Conservation (phyloP, 1,140 invertebrate genomes). For the Batillaria attramentaria region DNA sequence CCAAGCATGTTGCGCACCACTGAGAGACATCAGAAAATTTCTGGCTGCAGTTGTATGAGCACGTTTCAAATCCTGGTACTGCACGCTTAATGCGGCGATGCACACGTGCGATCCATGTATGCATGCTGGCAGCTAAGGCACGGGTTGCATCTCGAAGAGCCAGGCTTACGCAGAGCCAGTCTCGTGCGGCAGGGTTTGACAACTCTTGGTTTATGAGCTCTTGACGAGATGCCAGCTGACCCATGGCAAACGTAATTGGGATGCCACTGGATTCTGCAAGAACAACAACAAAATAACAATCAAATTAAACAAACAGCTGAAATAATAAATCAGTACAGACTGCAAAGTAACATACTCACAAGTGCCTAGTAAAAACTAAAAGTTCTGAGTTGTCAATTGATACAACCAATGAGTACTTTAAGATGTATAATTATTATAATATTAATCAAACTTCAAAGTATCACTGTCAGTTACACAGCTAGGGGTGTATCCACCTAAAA, state of each 20-base stretch:
- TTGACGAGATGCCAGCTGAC: constrained; percentile 40
- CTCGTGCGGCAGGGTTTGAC: constrained; percentile 33
- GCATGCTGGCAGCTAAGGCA: constrained; percentile 39
- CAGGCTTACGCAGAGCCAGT: constrained; percentile 44
- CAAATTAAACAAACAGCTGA: too few relatives aligned
- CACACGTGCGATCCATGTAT: constrained; percentile 37
- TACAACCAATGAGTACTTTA: too few relatives aligned
- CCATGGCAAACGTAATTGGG: constrained; percentile 36
- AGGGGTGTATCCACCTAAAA: too few relatives aligned
- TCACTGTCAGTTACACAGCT: too few relatives aligned
- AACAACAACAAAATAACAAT: too few relatives aligned
- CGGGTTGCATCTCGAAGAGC: constrained; percentile 45
- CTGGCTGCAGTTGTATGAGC: constrained; percentile 42
- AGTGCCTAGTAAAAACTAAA: too few relatives aligned
- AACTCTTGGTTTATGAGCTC: constrained; percentile 38
- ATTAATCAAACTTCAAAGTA: too few relatives aligned
- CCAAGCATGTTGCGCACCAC: constrained; percentile 40
- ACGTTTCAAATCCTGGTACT: constrained; percentile 6
- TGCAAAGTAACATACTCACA: too few relatives aligned
- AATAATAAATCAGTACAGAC: too few relatives aligned
- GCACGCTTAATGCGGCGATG: constrained; percentile 33
- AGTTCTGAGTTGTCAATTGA: too few relatives aligned
- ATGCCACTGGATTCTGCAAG: too few relatives aligned
- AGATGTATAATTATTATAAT: too few relatives aligned
- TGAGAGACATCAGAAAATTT: not conserved